Evolutionary conservation across 2,113 vertebrate genomes (phyloP).

Genomic region (Channa maculata): DNA sequence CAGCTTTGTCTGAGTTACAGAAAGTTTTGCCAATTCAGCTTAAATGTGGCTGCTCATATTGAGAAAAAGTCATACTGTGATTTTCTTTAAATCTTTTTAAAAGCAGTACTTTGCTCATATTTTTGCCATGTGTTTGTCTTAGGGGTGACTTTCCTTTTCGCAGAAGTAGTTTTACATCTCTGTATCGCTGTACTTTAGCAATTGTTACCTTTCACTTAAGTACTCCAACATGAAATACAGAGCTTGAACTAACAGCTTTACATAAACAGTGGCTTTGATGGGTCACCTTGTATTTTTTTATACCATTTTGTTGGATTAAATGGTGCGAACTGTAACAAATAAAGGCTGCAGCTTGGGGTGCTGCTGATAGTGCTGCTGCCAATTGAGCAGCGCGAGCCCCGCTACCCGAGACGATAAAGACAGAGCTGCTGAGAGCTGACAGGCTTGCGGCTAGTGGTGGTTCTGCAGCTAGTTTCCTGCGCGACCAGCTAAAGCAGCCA

Average conservation of each 20-base stretch:
- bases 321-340: conserved; percentile 36
- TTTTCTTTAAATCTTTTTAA: not conserved
- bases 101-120: conserved; percentile 32
- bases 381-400: conserved; percentile 31
- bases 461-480: conserved; percentile 41
- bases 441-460: conserved; percentile 45
- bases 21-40: conserved; percentile 62
- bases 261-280: conserved; percentile 22
- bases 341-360: conserved; percentile 18
- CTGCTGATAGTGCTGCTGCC: conserved; percentile 51
- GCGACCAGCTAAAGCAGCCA: conserved; percentile 40
- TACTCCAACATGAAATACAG: conserved; percentile 16
- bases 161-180: too few species aligned
- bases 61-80: conserved; percentile 21
- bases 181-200: conserved; percentile 1
- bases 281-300: conserved; percentile 30
- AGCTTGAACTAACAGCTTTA: not conserved
- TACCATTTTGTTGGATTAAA: conserved; percentile 25
- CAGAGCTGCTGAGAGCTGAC: conserved; percentile 52
- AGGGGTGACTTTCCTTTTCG: not conserved
- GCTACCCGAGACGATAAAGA: conserved; percentile 44
- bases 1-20: conserved; percentile 51
- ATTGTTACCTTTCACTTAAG: conserved; percentile 7
- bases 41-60: conserved; percentile 32
- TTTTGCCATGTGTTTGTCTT: conserved; percentile 16